Conservation (phyloP, 1,140 invertebrate species). For the Oryzaephilus surinamensis region DNA sequence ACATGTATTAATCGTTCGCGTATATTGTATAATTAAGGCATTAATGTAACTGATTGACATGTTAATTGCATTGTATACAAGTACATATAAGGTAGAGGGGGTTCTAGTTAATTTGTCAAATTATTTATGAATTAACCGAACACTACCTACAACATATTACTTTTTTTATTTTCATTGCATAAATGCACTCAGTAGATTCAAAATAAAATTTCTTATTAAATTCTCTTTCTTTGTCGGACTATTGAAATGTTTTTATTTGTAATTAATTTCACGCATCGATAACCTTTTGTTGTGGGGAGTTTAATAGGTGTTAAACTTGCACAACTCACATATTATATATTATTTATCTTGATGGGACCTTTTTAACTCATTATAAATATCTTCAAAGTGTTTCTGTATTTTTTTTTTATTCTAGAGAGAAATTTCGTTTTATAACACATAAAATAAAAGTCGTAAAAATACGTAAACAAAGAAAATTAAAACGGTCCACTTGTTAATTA, state of each 20-base stretch:
- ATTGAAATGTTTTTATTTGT: constrained; percentile 11
- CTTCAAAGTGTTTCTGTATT: constrained; percentile 4
- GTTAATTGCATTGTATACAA: constrained; percentile 25
- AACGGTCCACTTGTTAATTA: too few species aligned
- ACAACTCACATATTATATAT: background rate
- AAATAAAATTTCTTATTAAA: too few species aligned
- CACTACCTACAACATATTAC: too few species aligned
- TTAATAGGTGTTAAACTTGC: constrained; percentile 3
- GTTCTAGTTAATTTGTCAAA: constrained; percentile 23
- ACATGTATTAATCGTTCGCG: too few species aligned
- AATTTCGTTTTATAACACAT: constrained; percentile 3
- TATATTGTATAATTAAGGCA: constrained; percentile 8
- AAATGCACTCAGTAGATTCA: too few species aligned
- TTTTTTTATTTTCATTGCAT: too few species aligned
- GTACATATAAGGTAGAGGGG: constrained; percentile 10
- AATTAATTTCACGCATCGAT: constrained; percentile 8
- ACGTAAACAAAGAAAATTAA: too few species aligned
- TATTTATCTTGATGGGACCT: constrained; percentile 1
- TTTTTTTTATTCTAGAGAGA: constrained; percentile 1
- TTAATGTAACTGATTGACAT: constrained; percentile 23
- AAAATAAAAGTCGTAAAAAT: too few species aligned
- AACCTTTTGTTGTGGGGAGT: constrained; percentile 7
- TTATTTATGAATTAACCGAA: constrained; percentile 14
- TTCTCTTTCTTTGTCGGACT: constrained; percentile 14
- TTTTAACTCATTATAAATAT: constrained; percentile 1